Base-by-base conservation (phyloP, 2,888 invertebrate genomes). In the Electrophaes corylata region DNA sequence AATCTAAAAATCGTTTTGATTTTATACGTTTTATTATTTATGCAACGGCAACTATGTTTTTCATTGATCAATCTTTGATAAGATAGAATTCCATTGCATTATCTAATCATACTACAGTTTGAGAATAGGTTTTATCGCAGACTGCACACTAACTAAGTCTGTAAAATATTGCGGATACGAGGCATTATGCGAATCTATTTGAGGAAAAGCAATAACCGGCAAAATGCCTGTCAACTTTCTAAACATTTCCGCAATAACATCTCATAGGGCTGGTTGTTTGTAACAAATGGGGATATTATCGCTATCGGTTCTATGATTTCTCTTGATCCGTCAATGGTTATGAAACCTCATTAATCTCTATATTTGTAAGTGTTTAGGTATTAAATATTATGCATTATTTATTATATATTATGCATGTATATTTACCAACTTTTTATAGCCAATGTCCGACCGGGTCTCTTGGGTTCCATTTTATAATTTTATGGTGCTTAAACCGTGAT, bases 161-260 rank as follows among this genome's bases (percentile, higher is more conserved):
- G 23, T 19, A 16, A 31, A 56, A 19, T 47, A 52, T 31, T 29
- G 40, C 10, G 33, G 18, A 12, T n/a, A 35, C 23, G 20, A 40
- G 18, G 52, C 29, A 41, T 37, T 29, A 40, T 23, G 52, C 35
- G 45, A 45, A 50, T 62, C 49, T 56, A 33, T 57, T 62, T 56
- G 44, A 57, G 44, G 56, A 58, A 58, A 64, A 56, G 40, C 56
- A 62, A 66, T 66, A 59, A 58, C 48, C 23, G 14, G 46, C 41
- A 37, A 39, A 33, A 26, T 53, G 44, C 45, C 52, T 40, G 49
- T 46, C 46, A 43, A 51, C 57, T 61, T 57, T 61, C 57, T 57
- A 43, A 57, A 53, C 50, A 50, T 61, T 49, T 53, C 49, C 53
- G 43, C 10, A 35, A 35, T 20, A 46, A 35, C 43, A 37, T 54